These are phyloP conservation scores for Troides aeacus DNA, from an alignment of 2,888 invertebrate species.

Conservation along the genomic window DNA sequence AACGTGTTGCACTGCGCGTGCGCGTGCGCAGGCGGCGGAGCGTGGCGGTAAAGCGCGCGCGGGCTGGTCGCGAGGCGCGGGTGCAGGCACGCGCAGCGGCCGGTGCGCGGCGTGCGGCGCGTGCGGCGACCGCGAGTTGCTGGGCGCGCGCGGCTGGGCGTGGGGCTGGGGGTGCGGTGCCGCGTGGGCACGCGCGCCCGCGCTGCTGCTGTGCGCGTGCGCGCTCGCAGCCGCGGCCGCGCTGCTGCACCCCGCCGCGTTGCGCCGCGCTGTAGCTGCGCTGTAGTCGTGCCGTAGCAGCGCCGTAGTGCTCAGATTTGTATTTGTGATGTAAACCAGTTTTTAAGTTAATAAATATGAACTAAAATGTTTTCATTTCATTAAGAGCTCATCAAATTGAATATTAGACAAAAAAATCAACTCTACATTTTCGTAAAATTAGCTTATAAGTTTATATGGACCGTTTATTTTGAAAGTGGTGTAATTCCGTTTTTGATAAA, in stretches of 20 bases:
- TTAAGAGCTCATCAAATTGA: too few species aligned
- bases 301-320: too few species aligned
- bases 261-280: slow-evolving; percentile 20
- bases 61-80: not conserved
- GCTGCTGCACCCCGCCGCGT: slow-evolving; percentile 23
- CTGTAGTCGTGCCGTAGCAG: not conserved
- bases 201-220: slow-evolving; percentile 23
- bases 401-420: too few species aligned
- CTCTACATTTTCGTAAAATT: too few species aligned
- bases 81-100: not conserved
- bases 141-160: slow-evolving; percentile 12
- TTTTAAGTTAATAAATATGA: too few species aligned
- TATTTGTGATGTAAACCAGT: too few species aligned
- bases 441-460: too few species aligned
- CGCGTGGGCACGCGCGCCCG: slow-evolving; percentile 1
- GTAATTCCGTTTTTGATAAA: too few species aligned
- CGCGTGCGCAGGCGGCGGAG: not conserved
- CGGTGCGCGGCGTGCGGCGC: slow-evolving; percentile 24
- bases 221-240: slow-evolving; percentile 25
- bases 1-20: too few species aligned
- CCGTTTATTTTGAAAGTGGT: too few species aligned
- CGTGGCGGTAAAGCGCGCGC: not conserved
- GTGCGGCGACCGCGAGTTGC: slow-evolving; percentile 24
- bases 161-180: slow-evolving; percentile 11
- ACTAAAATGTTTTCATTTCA: too few species aligned